Evolutionary conservation across 2,113 vertebrate species (phyloP), one percentile per base, ranked within the genome.

Genomic region (Arothron firmamentum): DNA sequence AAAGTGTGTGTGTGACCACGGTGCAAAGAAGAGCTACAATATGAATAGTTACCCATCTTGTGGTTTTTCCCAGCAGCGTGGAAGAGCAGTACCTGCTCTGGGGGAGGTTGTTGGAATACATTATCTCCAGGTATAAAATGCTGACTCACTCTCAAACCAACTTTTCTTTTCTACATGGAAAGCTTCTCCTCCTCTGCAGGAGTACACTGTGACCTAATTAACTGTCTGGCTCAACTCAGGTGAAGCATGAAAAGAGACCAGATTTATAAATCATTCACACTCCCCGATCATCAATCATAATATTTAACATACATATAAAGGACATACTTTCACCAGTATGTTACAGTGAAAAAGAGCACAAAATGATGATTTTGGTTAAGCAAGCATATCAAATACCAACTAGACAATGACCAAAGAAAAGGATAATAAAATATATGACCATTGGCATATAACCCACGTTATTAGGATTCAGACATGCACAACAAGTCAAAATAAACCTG

Each of bases 301-400:
- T n/a, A 70, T 56, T 70, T 2, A 57, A 61, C n/a, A 59, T 46
- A 62, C 7, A 5, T 17, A 45, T 15, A 50, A 52, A 70, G 65
- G 10, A 63, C 34, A 5, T 47, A 28, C 53, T 10, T 1, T 20
- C 56, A 18, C 38, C 70, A 42, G 25, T 31, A 19, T 9, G 18
- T 13, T 47, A 31, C 49, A 43, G 59, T 62, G 50, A 69, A 62
- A 63, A 77, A 59, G 51, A 69, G 6, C 59, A 72, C 45, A 65
- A 54, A 81, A 21, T 15, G 55, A 77, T 48, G 31, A 38, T 52
- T 16, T 45, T 56, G 56, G 55, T 21, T 13, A 18, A 21, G 59
- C 52, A 74, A 76, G 72, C 48, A 65, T 42, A 82, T 60, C 74
- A 79, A 87, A 85, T 69, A 74, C n/a, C 60, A 65, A 85, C 76